Conservation (phyloP, 2,888 invertebrate genomes). For the Crematogaster levior region DNA sequence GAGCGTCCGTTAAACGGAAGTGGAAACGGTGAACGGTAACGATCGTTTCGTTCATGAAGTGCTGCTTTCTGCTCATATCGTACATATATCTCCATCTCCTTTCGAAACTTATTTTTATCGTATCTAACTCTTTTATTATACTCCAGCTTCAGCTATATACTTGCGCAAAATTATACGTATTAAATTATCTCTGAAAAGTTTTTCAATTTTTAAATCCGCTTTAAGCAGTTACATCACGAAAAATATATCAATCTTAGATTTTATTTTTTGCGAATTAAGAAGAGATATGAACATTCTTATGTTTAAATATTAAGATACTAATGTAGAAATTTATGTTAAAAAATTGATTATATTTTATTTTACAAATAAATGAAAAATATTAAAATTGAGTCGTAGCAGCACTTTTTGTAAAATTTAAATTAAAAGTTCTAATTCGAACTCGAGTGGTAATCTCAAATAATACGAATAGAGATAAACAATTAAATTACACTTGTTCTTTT, state of each 20-base stretch:
- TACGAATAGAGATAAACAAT: too few relatives aligned
- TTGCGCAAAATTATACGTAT: background rate
- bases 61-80: background rate
- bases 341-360: background rate
- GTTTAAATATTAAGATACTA: background rate
- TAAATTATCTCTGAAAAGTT: background rate
- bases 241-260: background rate
- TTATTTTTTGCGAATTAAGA: background rate
- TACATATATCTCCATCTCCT: background rate
- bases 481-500: too few relatives aligned
- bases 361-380: background rate
- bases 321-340: too few relatives aligned
- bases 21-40: constrained; percentile 19
- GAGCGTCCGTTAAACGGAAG: constrained; percentile 39
- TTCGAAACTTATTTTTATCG: background rate
- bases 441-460: background rate
- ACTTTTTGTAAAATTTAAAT: background rate
- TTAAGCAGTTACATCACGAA: background rate
- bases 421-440: background rate
- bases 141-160: background rate
- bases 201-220: background rate
- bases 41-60: constrained; percentile 10
- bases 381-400: too few relatives aligned
- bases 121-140: background rate
- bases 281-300: background rate